Conservation (phyloP, 2,888 invertebrate genomes). For the Phengaris arion region DNA sequence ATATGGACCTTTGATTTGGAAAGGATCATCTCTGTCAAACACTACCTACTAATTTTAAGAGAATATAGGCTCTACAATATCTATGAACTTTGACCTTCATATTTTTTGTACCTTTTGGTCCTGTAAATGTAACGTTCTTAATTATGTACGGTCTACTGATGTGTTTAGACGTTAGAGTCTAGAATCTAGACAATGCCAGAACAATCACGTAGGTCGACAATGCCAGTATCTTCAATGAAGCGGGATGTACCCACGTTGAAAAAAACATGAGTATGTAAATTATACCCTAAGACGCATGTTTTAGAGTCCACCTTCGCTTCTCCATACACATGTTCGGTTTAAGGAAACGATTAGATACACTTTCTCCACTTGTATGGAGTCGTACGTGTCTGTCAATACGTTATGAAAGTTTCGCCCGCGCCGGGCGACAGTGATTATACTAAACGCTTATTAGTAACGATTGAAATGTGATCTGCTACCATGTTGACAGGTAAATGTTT, state of each 20-base stretch:
- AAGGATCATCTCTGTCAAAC: no score
- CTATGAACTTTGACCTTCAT: neutral
- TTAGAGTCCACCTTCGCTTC: constrained; percentile 5
- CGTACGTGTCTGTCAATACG: constrained; percentile 21
- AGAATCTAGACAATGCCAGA: neutral
- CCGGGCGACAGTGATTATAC: neutral
- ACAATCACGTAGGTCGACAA: neutral
- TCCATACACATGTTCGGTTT: neutral
- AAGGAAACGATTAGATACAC: constrained; percentile 21
- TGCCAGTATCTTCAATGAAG: no score
- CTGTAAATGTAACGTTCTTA: neutral
- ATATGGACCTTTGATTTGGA: no score
- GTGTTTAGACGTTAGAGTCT: neutral
- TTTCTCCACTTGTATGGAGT: constrained; percentile 24
- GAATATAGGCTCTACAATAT: neutral
- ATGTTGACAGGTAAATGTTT: constrained; percentile 2
- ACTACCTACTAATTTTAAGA: no score
- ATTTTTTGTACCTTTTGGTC: neutral
- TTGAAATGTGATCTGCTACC: constrained; percentile 12
- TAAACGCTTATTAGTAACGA: constrained; percentile 15
- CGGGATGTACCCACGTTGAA: no score
- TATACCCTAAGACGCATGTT: neutral
- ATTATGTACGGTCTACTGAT: neutral
- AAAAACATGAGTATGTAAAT: neutral
- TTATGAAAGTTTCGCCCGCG: constrained; percentile 8